These are phyloP conservation scores for Philopedon plagiatum DNA, from an alignment of 2,888 invertebrate genomes.

Conservation along the genomic window DNA sequence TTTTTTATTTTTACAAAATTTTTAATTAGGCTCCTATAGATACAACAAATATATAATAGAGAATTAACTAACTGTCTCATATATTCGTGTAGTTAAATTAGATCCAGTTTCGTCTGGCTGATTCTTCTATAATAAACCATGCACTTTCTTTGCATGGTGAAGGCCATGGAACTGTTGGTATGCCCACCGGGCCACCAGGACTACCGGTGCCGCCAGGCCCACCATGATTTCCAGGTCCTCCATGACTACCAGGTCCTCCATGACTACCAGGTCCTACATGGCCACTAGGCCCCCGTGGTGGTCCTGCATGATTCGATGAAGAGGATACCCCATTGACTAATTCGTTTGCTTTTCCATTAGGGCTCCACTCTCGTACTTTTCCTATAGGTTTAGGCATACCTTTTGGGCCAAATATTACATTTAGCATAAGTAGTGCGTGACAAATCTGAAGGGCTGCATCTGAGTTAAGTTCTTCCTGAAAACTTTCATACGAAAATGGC, in stretches of 20 bases:
- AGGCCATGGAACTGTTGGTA: not conserved
- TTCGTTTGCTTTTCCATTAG: not conserved
- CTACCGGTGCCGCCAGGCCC: not conserved
- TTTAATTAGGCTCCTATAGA: too few species aligned
- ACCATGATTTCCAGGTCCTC: not conserved
- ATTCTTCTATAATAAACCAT: slow-evolving; percentile 34
- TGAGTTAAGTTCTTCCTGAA: slow-evolving; percentile 63
- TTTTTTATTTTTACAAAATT: too few species aligned
- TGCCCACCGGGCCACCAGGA: not conserved
- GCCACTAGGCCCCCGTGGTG: not conserved
- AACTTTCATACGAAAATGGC: slow-evolving; percentile 65
- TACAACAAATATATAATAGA: too few species aligned
- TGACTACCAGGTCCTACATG: not conserved
- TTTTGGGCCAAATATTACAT: slow-evolving; percentile 47
- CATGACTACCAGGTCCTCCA: not conserved
- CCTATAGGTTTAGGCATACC: slow-evolving; percentile 25
- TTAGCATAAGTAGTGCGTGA: slow-evolving; percentile 66
- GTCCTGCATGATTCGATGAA: not conserved
- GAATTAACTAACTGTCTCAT: too few species aligned
- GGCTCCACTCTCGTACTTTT: slow-evolving; percentile 31
- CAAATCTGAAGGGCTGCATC: slow-evolving; percentile 63
- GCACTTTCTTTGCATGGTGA: slow-evolving; percentile 20
- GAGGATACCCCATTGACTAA: not conserved
- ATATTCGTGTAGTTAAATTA: slow-evolving; percentile 19
- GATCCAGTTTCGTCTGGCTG: slow-evolving; percentile 39